Base-by-base conservation (phyloP, 2,888 invertebrate genomes). In the Artemia sinica region DNA sequence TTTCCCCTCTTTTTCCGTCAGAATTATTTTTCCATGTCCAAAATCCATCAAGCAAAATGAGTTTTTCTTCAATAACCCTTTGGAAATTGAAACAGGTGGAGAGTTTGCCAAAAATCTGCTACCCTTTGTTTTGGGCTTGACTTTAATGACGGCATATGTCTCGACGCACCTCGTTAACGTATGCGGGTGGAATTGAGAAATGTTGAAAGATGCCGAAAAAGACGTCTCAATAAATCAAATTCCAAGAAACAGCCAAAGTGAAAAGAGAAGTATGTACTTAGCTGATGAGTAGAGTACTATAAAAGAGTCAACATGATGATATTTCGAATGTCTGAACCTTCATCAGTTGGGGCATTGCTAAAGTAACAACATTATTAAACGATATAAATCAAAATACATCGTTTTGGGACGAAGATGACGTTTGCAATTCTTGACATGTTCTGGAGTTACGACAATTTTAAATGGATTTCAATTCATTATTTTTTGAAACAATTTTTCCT, bases 1-100 rank as follows among this genome's bases (percentile, higher is more conserved):
- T 28, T 28, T 14, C 8, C 14, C 5, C 58, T 58, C 58, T 58
- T 58, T 58, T 58, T 14, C 58, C n/a, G 14, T 14, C 5, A 58
- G 14, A 58, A 58, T 58, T 58, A 58, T 58, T 58, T 58, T 58
- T 58, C 58, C 58, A 58, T 14, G 58, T 58, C 58, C 8, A 14
- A 7, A n/a, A 14, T 58, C 58, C 58, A 14, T 58, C 58, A 58
- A 58, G n/a, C 13, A n/a, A n/a, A 14, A 58, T 58, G 58, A 58
- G 58, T 58, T 58, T 58, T 58, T 58, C 58, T 58, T 58, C 58
- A n/a, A 58, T 58, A 58, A 58, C 58, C 58, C 58, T 58, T 58
- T 58, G 58, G 58, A 58, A 58, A n/a, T 58, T 28, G 14, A 14
- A 58, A 58, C 58, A 58, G 58, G 58, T 58, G 58, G 28, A 58